These are phyloP conservation scores for Nineta flava DNA, from an alignment of 2,888 invertebrate genomes.

Conservation along the genomic window DNA sequence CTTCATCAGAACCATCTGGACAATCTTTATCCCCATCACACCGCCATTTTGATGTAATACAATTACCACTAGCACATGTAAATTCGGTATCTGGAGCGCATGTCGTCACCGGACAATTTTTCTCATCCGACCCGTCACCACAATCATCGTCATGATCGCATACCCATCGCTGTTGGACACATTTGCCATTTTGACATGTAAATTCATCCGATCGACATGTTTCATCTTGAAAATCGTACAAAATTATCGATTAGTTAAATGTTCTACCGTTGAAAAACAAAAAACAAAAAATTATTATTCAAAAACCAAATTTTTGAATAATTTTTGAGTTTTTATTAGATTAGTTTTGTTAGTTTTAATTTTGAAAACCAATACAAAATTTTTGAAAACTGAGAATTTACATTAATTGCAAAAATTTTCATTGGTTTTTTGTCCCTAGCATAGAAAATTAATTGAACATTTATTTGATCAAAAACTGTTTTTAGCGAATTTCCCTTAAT, in stretches of 20 bases:
- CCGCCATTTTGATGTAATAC: constrained; percentile 64
- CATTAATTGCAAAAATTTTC: too few species aligned
- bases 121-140: constrained; percentile 70
- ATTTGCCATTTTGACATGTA: constrained; percentile 79
- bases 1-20: constrained; percentile 67
- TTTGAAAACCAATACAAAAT: too few species aligned
- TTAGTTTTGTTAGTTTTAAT: too few species aligned
- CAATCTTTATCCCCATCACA: constrained; percentile 86
- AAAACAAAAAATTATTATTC: too few species aligned
- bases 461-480: too few species aligned
- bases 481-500: too few species aligned
- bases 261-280: too few species aligned
- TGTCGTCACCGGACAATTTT: constrained; percentile 50
- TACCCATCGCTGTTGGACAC: constrained; percentile 73
- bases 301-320: too few species aligned
- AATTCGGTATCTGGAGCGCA: constrained; percentile 59
- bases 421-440: too few species aligned
- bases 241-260: not conserved
- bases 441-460: too few species aligned
- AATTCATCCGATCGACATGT: constrained; percentile 86
- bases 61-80: constrained; percentile 54
- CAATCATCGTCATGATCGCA: constrained; percentile 82
- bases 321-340: too few species aligned
- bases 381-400: too few species aligned
- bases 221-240: constrained; percentile 42